Evolutionary conservation across 2,113 vertebrate genomes (phyloP).

Genomic region (Raja brachyura): DNA sequence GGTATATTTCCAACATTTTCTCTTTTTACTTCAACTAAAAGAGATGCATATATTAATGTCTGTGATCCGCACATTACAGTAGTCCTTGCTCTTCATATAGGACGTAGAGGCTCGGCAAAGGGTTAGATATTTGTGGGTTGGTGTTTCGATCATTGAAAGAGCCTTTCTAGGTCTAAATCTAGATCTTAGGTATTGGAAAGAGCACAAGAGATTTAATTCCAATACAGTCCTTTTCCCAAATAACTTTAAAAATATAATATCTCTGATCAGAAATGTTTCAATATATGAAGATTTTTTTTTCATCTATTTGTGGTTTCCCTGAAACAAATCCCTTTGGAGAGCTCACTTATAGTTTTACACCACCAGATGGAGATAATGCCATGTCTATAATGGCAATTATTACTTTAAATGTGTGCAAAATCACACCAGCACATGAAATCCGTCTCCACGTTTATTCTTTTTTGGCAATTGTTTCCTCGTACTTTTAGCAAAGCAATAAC

Average conservation of each 20-base stretch:
- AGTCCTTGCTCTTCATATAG: not conserved
- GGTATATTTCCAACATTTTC: too few relatives aligned
- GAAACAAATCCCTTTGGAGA: not conserved
- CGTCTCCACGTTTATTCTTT: not conserved
- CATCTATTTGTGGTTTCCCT: not conserved
- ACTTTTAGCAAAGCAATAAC: not conserved
- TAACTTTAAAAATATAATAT: not conserved
- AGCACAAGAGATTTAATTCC: not conserved
- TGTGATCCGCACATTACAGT: not conserved
- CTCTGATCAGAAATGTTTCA: not conserved
- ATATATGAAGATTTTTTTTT: not conserved
- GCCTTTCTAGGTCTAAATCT: not conserved
- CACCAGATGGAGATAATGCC: constrained; percentile 22
- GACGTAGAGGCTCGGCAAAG: not conserved
- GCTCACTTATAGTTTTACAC: not conserved
- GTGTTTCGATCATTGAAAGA: not conserved
- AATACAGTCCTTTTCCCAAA: not conserved
- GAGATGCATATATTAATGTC: not conserved
- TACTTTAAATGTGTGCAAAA: not conserved
- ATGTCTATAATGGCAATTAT: not conserved
- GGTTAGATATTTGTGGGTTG: not conserved
- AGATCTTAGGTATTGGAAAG: not conserved
- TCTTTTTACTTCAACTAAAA: too few relatives aligned
- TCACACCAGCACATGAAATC: not conserved
- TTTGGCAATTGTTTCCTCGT: not conserved